Evolutionary conservation across 2,797 vertebrate genomes (phyloP).

Genomic region (Prionace glauca): DNA sequence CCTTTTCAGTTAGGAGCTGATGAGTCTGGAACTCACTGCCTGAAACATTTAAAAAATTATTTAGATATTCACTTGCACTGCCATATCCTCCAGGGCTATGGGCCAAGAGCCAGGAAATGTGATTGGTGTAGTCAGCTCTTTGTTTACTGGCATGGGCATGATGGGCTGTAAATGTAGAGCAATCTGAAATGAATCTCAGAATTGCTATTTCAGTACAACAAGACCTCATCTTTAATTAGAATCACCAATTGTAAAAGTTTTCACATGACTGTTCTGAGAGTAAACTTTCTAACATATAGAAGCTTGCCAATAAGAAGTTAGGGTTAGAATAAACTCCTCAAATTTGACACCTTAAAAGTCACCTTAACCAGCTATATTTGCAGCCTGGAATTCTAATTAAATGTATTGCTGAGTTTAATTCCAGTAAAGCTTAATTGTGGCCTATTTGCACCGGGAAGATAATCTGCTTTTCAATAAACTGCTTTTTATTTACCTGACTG

Average conservation of each 20-base stretch:
- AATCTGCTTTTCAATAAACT: conserved; percentile 13
- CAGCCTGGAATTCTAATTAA: not conserved
- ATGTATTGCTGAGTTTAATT: not conserved
- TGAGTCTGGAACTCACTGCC: too few relatives aligned
- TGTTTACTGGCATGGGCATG: too few relatives aligned
- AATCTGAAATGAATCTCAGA: not conserved
- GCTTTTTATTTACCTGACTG: not conserved
- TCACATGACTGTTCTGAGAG: not conserved
- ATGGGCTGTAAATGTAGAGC: too few relatives aligned
- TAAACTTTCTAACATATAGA: not conserved
- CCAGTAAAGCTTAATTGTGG: not conserved
- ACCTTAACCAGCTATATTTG: not conserved
- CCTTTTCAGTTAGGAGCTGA: too few relatives aligned
- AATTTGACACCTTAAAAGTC: not conserved
- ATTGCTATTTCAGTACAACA: not conserved
- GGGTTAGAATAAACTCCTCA: not conserved
- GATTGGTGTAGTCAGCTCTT: too few relatives aligned
- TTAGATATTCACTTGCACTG: too few relatives aligned
- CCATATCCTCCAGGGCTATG: too few relatives aligned
- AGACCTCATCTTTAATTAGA: not conserved
- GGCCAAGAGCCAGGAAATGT: too few relatives aligned
- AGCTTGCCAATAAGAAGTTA: not conserved
- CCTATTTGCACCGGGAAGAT: not conserved
- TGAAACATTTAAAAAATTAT: too few relatives aligned
- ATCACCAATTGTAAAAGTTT: not conserved